A percentile compares a stretch with the other conserved stretches of the same genome.
phyloP scores from a whole-genome alignment of 2,797 vertebrate species.

The Spea hammondii region DNA sequence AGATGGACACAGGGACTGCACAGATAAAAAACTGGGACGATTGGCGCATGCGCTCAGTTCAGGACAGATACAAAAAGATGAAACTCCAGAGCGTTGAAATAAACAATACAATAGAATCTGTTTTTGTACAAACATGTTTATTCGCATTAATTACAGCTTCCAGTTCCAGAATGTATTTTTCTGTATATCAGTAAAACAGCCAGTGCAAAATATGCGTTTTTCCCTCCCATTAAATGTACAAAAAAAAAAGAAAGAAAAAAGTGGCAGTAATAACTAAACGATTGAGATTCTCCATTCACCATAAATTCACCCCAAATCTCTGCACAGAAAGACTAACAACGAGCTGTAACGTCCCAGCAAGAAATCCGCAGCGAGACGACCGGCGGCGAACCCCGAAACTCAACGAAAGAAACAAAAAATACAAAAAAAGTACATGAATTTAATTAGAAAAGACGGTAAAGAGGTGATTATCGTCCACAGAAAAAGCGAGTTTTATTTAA shows the following conservation, averaged over 20 bases:
- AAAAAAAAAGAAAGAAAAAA: conserved; percentile 51
- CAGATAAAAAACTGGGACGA: no score
- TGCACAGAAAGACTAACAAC: conserved; percentile 27
- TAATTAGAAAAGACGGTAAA: no score
- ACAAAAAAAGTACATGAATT: no score
- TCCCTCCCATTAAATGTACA: conserved; percentile 59
- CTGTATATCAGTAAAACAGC: conserved; percentile 64
- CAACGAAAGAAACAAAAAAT: no score
- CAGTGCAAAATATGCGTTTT: conserved; percentile 72
- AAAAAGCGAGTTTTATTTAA: no score
- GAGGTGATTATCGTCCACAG: no score
- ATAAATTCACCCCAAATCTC: conserved; percentile 10
- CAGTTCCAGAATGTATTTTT: conserved; percentile 61
- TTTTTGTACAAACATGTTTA: conserved; percentile 43
- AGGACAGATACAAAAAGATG: no score
- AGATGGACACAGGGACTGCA: no score
- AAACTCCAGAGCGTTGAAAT: not conserved
- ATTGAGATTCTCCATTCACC: conserved; percentile 5
- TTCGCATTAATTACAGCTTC: conserved; percentile 63
- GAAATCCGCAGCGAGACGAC: no score
- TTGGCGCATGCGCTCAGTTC: no score
- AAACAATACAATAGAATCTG: not conserved
- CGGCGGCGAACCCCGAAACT: no score
- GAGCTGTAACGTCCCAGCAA: no score
- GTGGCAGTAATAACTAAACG: conserved; percentile 56